phyloP scores from a whole-genome alignment of 1,140 invertebrate species.

The Tetramorium alpestre region DNA sequence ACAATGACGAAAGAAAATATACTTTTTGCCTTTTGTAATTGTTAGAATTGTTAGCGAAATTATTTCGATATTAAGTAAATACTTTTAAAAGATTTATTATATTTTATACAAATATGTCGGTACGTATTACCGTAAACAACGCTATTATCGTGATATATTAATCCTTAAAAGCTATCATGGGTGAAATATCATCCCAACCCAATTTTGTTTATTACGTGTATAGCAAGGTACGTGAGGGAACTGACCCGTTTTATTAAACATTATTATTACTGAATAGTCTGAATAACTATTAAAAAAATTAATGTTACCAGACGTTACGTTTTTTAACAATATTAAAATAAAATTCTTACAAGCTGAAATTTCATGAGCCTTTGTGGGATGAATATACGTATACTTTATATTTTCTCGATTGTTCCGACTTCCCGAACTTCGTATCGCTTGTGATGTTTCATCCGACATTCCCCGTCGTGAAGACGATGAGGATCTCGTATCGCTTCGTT shows the following conservation, averaged over 20 bases:
- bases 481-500: slow-evolving; percentile 17
- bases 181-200: too few species aligned
- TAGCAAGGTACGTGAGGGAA: too few species aligned
- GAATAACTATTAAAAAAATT: too few species aligned
- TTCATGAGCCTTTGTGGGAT: too few species aligned
- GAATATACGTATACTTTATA: background rate
- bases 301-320: too few species aligned
- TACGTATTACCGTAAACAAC: background rate
- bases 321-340: too few species aligned
- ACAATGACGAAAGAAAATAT: background rate
- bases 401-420: background rate
- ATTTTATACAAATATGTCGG: background rate
- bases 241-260: too few species aligned
- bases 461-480: background rate
- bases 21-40: background rate
- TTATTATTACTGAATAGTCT: too few species aligned
- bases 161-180: too few species aligned
- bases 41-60: background rate
- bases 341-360: too few species aligned
- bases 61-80: background rate
- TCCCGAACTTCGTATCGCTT: background rate
- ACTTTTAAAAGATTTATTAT: background rate
- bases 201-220: too few species aligned
- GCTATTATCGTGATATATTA: background rate
- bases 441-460: slow-evolving; percentile 2